Conservation (phyloP, 2,797 vertebrate genomes). For the Poeciliopsis turneri region DNA sequence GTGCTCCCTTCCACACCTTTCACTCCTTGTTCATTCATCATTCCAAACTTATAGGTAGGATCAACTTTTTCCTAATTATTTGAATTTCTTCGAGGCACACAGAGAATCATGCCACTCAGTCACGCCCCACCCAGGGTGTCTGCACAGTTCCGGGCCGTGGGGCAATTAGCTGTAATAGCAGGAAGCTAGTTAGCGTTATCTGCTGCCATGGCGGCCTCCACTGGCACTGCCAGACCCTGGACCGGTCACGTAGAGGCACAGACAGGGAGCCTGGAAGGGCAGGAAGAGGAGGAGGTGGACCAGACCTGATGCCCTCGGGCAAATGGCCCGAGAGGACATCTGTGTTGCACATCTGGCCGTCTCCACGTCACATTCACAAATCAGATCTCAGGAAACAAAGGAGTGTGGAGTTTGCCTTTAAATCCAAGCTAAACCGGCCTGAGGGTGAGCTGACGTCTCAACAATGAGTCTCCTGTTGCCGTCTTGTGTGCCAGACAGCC, state of each 20-base stretch:
- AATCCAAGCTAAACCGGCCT: background rate
- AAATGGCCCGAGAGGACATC: slow-evolving; percentile 40
- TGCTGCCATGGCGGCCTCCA: slow-evolving; percentile 67
- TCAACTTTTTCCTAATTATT: slow-evolving; percentile 18
- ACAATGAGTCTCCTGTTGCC: background rate
- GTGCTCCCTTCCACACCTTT: background rate
- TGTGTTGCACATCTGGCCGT: slow-evolving; percentile 20
- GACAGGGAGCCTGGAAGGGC: slow-evolving; percentile 50
- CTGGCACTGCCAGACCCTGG: slow-evolving; percentile 67
- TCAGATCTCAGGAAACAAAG: slow-evolving; percentile 12
- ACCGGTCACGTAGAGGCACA: slow-evolving; percentile 79
- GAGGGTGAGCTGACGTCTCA: background rate
- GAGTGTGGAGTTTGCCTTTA: background rate
- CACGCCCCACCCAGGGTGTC: slow-evolving; percentile 80
- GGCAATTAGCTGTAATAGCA: slow-evolving; percentile 83
- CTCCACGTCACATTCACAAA: slow-evolving; percentile 16
- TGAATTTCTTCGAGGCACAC: slow-evolving; percentile 36
- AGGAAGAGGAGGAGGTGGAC: slow-evolving; percentile 12
- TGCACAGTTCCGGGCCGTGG: slow-evolving; percentile 64
- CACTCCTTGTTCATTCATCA: background rate
- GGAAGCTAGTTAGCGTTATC: slow-evolving; percentile 86
- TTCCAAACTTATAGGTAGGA: background rate
- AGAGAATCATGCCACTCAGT: slow-evolving; percentile 43
- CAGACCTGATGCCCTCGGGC: slow-evolving; percentile 9
- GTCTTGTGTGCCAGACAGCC: background rate